Base-by-base conservation (phyloP, 2,113 vertebrate species). In the Prunella himalayana region DNA sequence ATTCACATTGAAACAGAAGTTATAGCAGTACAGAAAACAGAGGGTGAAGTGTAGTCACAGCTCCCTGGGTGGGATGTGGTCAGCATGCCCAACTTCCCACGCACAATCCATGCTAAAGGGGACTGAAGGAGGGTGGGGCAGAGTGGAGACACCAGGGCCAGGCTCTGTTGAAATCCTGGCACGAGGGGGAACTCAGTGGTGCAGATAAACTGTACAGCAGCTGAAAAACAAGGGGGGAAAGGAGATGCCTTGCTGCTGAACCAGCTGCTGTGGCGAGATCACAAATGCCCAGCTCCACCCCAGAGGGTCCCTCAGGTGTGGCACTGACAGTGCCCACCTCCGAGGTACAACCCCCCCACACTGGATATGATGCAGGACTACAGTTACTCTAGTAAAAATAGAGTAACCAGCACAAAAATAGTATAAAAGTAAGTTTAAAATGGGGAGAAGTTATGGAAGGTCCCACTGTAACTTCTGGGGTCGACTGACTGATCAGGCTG, bases 211-310 rank as follows among this genome's bases (percentile, higher is more conserved):
- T 11, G 15, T 5, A 25, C 3, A 22, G 45, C 28, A 60, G 39
- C 47, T 68, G n/a, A n/a, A 25, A 66, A 22, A 3, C 9, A 12
- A 60, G 24, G 20, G 30, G 18, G 1, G 10, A 68, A 45, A 25
- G 11, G 24, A 28, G 19, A 25, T 50, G 27, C 25, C 16, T 45
- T 30, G 20, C 45, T 82, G 24, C 17, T 41, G 51, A 47, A 13
- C 16, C 39, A 31, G 24, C 5, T 37, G 0, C 20, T 2, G 4
- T 14, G 12, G 15, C 0, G 0, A 24, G n/a, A 21, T 41, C 45
- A 47, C 21, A 15, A 51, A 27, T 10, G 15, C 5, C 16, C 24
- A 7, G 20, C 30, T 60, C 24, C 30, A 35, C 21, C 24, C 25
- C 39, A 15, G 27, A 30, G 28, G 20, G 27, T 25, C 3, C 6